Percentiles rank a stretch among this genome's conserved stretches.
phyloP scores from a whole-genome alignment of 2,888 invertebrate genomes.

The Drosophila falleni region DNA sequence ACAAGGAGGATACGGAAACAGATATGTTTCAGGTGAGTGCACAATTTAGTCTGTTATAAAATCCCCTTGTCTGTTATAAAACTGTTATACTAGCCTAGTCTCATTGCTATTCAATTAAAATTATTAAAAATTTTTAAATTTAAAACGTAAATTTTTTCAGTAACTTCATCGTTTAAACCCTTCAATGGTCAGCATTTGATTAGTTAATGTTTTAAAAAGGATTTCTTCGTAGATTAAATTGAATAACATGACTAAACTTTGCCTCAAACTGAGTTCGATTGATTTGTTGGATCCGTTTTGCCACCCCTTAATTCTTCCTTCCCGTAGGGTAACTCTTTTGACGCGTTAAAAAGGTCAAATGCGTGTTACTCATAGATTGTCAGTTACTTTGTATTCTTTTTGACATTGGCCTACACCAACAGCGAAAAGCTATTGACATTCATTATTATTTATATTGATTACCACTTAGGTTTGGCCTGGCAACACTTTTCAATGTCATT shows the following conservation, averaged over 20 bases:
- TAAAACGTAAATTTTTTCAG: no score
- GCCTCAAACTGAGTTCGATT: not conserved
- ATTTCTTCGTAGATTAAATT: not conserved
- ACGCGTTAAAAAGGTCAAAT: constrained; percentile 44
- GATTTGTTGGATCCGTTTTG: constrained; percentile 14
- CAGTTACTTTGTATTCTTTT: constrained; percentile 37
- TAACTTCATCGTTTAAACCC: not conserved
- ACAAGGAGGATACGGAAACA: constrained; percentile 96
- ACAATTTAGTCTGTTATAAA: no score
- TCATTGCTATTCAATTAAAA: no score
- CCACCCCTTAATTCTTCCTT: not conserved
- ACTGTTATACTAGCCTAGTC: no score
- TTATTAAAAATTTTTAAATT: no score
- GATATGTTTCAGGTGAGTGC: constrained; percentile 99
- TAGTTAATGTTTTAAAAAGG: not conserved
- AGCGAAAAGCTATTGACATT: constrained; percentile 32
- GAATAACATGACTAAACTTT: not conserved
- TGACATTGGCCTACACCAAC: constrained; percentile 24
- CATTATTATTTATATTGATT: constrained; percentile 55
- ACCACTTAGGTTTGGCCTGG: constrained; percentile 12
- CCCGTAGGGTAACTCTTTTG: not conserved
- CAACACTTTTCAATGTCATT: constrained; percentile 31
- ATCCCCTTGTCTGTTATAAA: no score
- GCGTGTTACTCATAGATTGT: constrained; percentile 18
- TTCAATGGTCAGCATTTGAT: not conserved